Base-by-base conservation (phyloP, 2,888 invertebrate genomes). In the Therioaphis trifolii region DNA sequence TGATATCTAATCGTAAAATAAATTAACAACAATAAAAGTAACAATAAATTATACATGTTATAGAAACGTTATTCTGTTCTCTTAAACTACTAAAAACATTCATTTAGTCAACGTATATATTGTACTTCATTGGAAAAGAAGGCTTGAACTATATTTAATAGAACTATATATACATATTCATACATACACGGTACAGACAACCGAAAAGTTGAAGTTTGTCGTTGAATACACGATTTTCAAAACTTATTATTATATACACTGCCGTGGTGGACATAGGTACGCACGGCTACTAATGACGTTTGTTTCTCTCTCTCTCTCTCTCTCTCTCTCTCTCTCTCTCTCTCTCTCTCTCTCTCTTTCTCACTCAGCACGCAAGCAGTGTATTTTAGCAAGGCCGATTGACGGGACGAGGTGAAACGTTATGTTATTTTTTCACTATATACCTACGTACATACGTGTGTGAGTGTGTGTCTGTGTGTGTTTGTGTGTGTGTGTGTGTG, bases 361-460 rank as follows among this genome's bases (percentile, higher is more conserved):
- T 55, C 35, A 35, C 52, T 35, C 5, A 1, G 35, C 55, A 21
- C 55, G 21, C 71, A 21, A 52, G 11, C 14, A 9, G 11, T 40
- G 35, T 52, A 29, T 49, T 61, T 58, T 27, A 75, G 75, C 75
- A 75, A 75, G 75, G 75, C 43, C 75, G 75, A 43, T 24, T 40
- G 75, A 40, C 55, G 55, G 68, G 40, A 58, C 58, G 75, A 75
- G 58, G 75, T 75, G 75, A 75, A 75, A 75, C 75, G 75, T 75
- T 75, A 15, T 24, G 35, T 40, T 66, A 21, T 74, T 52, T 24
- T 58, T 35, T 29, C 15, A 40, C 63, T 58, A 14, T n/a, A n/a
- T n/a, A n/a, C n/a, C n/a, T n/a, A n/a, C 55, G 40, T 12, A 66
- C 5, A 14, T 0, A 29, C 63, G 29, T 29, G 18, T 18, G 21